Evolutionary conservation across 2,113 vertebrate species (phyloP).

Genomic region (Planiliza haematocheilus): DNA sequence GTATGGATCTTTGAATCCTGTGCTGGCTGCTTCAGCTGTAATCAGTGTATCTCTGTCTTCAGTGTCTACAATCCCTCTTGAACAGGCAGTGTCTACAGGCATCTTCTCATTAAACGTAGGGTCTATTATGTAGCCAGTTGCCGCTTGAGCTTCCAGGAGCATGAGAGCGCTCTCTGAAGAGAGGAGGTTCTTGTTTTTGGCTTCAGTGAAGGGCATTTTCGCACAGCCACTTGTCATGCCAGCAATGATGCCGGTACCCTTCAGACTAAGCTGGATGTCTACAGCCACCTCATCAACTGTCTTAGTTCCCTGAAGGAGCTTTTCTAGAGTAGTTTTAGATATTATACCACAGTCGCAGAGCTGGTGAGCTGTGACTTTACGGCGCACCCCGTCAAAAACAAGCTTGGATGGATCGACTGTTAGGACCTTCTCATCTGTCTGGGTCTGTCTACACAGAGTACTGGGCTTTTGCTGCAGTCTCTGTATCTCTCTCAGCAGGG

Average conservation of each 20-base stretch:
- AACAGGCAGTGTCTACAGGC: constrained; percentile 90
- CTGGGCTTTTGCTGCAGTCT: constrained; percentile 87
- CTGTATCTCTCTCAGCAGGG: constrained; percentile 89
- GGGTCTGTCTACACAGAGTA: constrained; percentile 83
- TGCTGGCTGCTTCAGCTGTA: constrained; percentile 92
- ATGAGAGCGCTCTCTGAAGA: constrained; percentile 87
- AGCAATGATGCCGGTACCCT: constrained; percentile 90
- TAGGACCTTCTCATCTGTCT: constrained; percentile 88
- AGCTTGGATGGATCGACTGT: constrained; percentile 90
- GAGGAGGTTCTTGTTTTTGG: constrained; percentile 89
- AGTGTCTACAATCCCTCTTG: constrained; percentile 92
- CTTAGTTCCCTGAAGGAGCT: constrained; percentile 89
- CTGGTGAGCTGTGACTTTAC: constrained; percentile 94
- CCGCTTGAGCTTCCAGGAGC: constrained; percentile 95
- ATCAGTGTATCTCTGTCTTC: constrained; percentile 91
- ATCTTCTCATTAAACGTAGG: constrained; percentile 89
- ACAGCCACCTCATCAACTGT: constrained; percentile 89
- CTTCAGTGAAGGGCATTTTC: constrained; percentile 91
- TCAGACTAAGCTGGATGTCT: constrained; percentile 91
- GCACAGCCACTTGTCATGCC: constrained; percentile 86
- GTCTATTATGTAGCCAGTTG: constrained; percentile 93
- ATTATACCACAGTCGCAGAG: constrained; percentile 93
- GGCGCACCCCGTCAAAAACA: constrained; percentile 90
- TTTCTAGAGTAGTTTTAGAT: constrained; percentile 88
- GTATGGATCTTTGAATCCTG: constrained; percentile 94